Conservation (phyloP, 35 echinoderm and acorn worm species). For the Ophiothrix spiculata region DNA sequence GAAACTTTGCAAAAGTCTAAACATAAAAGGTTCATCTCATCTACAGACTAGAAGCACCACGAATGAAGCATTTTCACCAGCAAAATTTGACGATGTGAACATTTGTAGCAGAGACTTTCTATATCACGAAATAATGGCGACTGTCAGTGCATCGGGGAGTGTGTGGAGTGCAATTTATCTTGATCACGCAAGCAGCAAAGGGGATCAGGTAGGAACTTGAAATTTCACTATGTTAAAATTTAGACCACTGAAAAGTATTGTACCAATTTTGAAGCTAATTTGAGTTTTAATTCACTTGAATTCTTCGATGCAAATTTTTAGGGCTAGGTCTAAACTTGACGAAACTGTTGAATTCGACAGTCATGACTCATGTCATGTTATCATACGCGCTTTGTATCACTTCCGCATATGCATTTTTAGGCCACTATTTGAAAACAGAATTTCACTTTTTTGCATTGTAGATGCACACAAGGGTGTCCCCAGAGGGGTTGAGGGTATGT, state of each 20-base stretch:
- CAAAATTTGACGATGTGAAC: no score
- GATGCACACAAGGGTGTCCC: no score
- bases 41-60: no score
- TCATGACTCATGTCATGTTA: not conserved
- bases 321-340: not conserved
- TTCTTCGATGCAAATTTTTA: not conserved
- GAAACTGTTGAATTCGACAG: not conserved
- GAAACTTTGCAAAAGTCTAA: no score
- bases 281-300: not conserved
- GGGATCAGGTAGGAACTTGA: slow-evolving; percentile 44
- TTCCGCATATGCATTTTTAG: no score
- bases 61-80: no score
- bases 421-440: no score
- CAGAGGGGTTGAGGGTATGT: no score
- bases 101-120: no score
- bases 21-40: no score
- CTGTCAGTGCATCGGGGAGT: slow-evolving; percentile 37
- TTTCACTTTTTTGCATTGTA: no score
- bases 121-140: slow-evolving; percentile 28
- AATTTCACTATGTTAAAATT: not conserved
- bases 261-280: not conserved
- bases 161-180: slow-evolving; percentile 54
- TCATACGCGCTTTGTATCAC: no score
- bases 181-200: slow-evolving; percentile 40
- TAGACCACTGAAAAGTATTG: not conserved